Base-by-base conservation (phyloP, 2,888 invertebrate species). In the Andricus curvator region DNA sequence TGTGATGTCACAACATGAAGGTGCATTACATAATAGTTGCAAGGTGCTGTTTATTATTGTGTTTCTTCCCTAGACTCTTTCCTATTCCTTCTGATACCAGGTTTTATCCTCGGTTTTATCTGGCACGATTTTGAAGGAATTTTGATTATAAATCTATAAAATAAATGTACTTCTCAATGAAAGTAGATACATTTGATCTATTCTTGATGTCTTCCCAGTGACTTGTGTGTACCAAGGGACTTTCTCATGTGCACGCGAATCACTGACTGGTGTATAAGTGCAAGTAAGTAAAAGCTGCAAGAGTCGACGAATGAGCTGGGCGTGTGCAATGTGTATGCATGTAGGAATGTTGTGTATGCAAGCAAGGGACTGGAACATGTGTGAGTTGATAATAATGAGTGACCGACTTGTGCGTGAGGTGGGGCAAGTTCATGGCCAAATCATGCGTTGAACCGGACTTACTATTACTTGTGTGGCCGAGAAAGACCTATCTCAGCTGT, bases 381-480 rank as follows among this genome's bases (percentile, higher is more conserved):
- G 15, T 74, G 86, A 84, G 88, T 88, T 86, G 88, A 90, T 88
- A 89, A 90, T 90, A 89, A 90, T 88, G 89, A 88, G 87, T 87
- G 89, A 89, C 87, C 88, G 87, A 87, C 84, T 88, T 84, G 86
- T 84, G 79, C 84, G 83, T 85, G 84, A 88, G 88, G 88, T 87
- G 87, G 90, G 89, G 89, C 90, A 91, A 91, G 91, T 91, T 91
- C 91, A 91, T 84, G 91, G 91, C 87, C 91, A 88, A 86, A 84
- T 87, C 84, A 84, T 86, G 87, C 84, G 84, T 84, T 86, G 84
- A 88, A 78, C 70, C 76, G 81, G 85, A 48, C 25, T 67, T 56
- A 51, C 78, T 51, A 60, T 67, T 56, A 17, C 64, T 64, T 29
- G 25, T 65, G 37, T 37, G 78, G 67, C 56, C 37, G 67, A 78